Base-by-base conservation (phyloP, 2,797 vertebrate genomes). In the Distichodus sexfasciatus region DNA sequence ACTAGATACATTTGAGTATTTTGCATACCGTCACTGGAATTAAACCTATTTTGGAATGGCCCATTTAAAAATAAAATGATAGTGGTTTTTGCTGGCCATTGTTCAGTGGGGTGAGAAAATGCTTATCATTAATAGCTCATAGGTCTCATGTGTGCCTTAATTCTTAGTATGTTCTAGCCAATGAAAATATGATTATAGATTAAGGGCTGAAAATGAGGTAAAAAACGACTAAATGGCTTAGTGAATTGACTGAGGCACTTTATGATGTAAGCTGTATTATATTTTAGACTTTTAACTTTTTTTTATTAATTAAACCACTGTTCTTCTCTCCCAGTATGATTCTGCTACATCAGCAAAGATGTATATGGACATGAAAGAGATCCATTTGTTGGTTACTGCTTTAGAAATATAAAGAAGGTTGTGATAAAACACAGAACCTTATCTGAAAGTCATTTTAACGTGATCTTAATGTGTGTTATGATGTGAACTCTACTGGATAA, bases 151-250 rank as follows among this genome's bases (percentile, higher is more conserved):
- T 24, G 61, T 35, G 69, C 40, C 43, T 59, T 48, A 58, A 50
- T 71, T 17, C 21, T 43, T n/a, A 7, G 24, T 66, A 50, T 44
- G 40, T 33, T 8, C 44, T 36, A 41, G 57, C 38, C 57, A 60
- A 9, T 21, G 53, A 72, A 57, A 5, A 40, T 15, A 63, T 71
- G 55, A 72, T 72, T 57, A 64, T 54, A 57, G 41, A 62, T 71
- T n/a, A 60, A 38, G 28, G 24, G 17, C 21, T 47, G 14, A 50
- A 64, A 40, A 26, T 61, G 28, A 33, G 46, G 12, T 29, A 12
- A 33, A 61, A 62, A 28, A n/a, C n/a, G 8, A 4, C 8, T 51
- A 24, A 21, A 53, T 33, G 46, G 7, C n/a, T 35, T 59, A 15
- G 36, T 41, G 21, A 14, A 12, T 23, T 4, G 2, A 10, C 21